Evolutionary conservation across 2,113 vertebrate species (phyloP).

Genomic region (Apteryx owenii): DNA sequence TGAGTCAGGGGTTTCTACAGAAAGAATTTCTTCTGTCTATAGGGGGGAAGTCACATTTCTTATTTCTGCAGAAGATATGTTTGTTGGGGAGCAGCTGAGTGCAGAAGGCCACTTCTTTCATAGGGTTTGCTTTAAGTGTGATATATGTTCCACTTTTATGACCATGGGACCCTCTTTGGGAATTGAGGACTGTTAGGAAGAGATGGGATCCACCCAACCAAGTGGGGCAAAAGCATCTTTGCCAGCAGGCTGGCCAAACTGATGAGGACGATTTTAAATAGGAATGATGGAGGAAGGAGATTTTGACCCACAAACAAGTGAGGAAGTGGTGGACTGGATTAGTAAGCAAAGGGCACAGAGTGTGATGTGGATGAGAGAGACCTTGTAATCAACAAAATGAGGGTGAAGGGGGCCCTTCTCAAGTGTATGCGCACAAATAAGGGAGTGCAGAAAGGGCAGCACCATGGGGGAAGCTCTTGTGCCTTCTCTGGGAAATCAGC

Average conservation of each 20-base stretch:
- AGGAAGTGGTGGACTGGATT: not conserved
- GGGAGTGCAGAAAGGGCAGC: not conserved
- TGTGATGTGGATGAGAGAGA: not conserved
- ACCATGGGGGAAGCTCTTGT: not conserved
- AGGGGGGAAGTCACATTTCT: not conserved
- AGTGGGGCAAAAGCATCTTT: not conserved
- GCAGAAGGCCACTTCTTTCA: not conserved
- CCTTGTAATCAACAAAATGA: not conserved
- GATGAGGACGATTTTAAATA: not conserved
- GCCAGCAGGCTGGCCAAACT: not conserved
- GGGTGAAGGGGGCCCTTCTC: not conserved
- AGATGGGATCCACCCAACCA: not conserved
- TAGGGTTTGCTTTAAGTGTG: not conserved
- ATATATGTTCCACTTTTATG: not conserved
- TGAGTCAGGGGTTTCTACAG: accelerated
- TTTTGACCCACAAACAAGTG: not conserved
- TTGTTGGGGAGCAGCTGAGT: not conserved
- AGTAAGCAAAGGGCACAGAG: not conserved
- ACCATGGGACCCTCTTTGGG: not conserved
- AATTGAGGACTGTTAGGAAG: not conserved
- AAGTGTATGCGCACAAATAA: not conserved
- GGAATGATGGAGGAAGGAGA: not conserved
- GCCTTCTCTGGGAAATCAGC: not conserved
- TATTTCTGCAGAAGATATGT: not conserved
- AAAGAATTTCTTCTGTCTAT: not conserved